These are phyloP conservation scores for Sweltsa coloradensis DNA, from an alignment of 1,140 invertebrate species.

Conservation along the genomic window DNA sequence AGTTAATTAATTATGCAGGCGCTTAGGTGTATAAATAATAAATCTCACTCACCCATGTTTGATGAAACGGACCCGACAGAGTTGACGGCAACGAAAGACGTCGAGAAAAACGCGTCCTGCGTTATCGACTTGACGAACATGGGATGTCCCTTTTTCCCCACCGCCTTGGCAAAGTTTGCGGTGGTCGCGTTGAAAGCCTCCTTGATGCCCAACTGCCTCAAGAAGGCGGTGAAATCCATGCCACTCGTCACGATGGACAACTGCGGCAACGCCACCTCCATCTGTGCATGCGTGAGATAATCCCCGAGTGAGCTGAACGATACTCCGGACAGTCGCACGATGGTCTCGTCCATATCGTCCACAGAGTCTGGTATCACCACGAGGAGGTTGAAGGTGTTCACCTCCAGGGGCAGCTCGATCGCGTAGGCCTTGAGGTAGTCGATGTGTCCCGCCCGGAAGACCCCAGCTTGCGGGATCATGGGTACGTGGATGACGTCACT, in stretches of 20 bases:
- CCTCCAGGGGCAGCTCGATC: slow-evolving; percentile 22
- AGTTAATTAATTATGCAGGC: not conserved
- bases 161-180: not conserved
- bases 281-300: slow-evolving; percentile 16
- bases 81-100: slow-evolving; percentile 24
- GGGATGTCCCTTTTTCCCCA: not conserved
- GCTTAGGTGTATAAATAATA: not conserved
- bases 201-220: slow-evolving; percentile 19
- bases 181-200: slow-evolving; percentile 14
- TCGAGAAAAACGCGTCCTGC: slow-evolving; percentile 25
- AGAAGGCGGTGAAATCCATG: slow-evolving; percentile 20
- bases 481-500: slow-evolving; percentile 20
- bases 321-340: slow-evolving; percentile 18
- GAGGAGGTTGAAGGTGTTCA: slow-evolving; percentile 18
- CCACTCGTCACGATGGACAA: slow-evolving; percentile 20
- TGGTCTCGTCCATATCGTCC: slow-evolving; percentile 16
- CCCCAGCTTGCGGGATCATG: slow-evolving; percentile 24
- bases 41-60: slow-evolving; percentile 18
- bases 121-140: slow-evolving; percentile 18
- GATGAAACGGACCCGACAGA: slow-evolving; percentile 20
- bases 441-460: slow-evolving; percentile 20
- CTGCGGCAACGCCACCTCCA: slow-evolving; percentile 24
- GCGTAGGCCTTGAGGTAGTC: slow-evolving; percentile 14
- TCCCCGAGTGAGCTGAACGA: slow-evolving; percentile 17
- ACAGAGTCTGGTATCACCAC: slow-evolving; percentile 22